Conservation (phyloP, 2,797 vertebrate genomes). For the Gymnoscopelus microlampas region DNA sequence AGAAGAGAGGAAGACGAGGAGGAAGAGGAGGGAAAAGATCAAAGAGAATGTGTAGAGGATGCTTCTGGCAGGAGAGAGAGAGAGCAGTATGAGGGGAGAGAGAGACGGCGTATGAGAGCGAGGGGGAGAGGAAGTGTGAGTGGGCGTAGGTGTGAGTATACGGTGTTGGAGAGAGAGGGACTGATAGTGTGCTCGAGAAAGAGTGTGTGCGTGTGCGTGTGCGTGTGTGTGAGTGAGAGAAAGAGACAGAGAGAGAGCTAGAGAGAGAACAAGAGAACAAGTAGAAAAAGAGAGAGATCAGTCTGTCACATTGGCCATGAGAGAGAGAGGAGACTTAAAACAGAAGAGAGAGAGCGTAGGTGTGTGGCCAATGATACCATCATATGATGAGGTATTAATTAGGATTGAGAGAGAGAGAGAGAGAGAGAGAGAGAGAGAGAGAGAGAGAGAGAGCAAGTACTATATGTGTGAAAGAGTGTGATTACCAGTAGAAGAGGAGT, state of each 20-base stretch:
- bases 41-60: slow-evolving; percentile 64
- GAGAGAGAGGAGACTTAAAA: no score
- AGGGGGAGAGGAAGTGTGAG: neutral
- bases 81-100: neutral
- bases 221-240: neutral
- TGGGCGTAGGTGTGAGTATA: neutral
- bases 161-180: neutral
- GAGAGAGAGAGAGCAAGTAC: neutral
- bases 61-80: slow-evolving; percentile 42
- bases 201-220: neutral
- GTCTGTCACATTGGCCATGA: no score
- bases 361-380: no score
- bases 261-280: neutral
- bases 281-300: neutral
- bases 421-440: no score
- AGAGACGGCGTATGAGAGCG: neutral
- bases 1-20: slow-evolving; percentile 39
- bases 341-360: no score
- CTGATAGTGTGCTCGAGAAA: neutral
- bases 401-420: no score
- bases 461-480: no score
- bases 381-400: no score
- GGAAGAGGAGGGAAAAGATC: slow-evolving; percentile 43
- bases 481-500: no score
- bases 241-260: neutral